phyloP scores from a whole-genome alignment of 1,140 invertebrate species.

The Leptinotarsa defecta region DNA sequence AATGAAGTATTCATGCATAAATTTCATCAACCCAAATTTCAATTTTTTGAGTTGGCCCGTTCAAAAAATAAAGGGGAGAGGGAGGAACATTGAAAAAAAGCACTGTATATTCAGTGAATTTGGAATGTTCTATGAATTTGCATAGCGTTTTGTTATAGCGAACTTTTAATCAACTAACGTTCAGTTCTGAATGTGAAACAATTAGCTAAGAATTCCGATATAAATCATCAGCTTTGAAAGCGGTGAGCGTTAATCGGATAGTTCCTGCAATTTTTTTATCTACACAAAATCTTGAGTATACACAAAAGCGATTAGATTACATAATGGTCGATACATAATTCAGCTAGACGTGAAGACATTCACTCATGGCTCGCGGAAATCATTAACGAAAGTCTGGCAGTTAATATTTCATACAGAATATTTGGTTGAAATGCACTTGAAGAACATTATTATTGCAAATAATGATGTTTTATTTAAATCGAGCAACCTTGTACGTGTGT shows the following conservation, averaged over 20 bases:
- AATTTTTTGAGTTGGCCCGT: too few species aligned
- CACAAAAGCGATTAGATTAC: constrained; percentile 1
- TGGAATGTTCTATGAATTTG: too few species aligned
- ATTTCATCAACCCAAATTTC: too few species aligned
- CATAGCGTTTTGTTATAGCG: too few species aligned
- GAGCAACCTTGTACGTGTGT: background rate
- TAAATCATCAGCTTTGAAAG: background rate
- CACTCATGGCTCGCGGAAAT: background rate
- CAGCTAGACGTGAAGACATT: background rate
- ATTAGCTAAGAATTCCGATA: background rate
- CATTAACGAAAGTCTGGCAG: background rate
- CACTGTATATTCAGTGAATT: too few species aligned
- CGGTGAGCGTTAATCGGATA: background rate
- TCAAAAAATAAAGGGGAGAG: too few species aligned
- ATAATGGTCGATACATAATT: background rate
- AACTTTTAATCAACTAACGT: too few species aligned
- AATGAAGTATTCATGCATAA: too few species aligned
- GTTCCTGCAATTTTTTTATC: constrained; percentile 18
- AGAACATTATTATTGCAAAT: background rate
- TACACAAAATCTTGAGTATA: constrained; percentile 4
- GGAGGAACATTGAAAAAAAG: too few species aligned
- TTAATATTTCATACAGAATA: background rate
- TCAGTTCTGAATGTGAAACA: background rate
- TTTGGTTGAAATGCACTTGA: background rate
- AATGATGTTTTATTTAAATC: background rate